Percentiles rank a stretch among this genome's conserved stretches.
Evolutionary conservation across 2,888 invertebrate species (phyloP).

Genomic region (Ophonus ardosiacus): DNA sequence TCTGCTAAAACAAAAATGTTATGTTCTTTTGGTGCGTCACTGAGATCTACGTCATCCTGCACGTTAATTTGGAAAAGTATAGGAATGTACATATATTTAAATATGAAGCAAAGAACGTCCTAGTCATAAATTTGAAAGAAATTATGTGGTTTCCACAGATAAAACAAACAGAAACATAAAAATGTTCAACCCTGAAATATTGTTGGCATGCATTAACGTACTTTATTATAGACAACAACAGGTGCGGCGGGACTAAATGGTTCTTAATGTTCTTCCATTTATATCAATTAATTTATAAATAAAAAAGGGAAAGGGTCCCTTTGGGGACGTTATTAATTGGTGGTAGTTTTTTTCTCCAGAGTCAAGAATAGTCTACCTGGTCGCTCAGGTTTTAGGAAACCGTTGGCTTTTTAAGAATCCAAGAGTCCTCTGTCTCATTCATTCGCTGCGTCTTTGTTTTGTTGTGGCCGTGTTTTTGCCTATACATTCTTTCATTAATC

Average conservation of each 20-base stretch:
- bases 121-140: conserved; percentile 22
- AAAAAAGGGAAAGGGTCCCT: conserved; percentile 55
- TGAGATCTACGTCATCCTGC: too few relatives aligned
- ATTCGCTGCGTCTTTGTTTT: conserved; percentile 57
- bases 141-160: conserved; percentile 27
- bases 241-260: conserved; percentile 59
- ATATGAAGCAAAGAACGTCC: neutral
- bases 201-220: conserved; percentile 55
- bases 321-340: conserved; percentile 63
- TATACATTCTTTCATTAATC: conserved; percentile 58
- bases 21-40: too few relatives aligned
- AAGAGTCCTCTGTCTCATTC: conserved; percentile 44
- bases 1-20: too few relatives aligned
- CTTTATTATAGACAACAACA: conserved; percentile 63
- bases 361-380: conserved; percentile 57
- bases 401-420: conserved; percentile 56
- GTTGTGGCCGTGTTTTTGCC: conserved; percentile 61
- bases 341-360: conserved; percentile 41
- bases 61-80: too few relatives aligned
- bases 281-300: conserved; percentile 64
- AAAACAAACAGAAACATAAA: conserved; percentile 53
- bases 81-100: neutral
- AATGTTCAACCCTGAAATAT: conserved; percentile 56
- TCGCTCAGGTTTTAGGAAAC: conserved; percentile 32
- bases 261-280: conserved; percentile 62